Base-by-base conservation (phyloP, 2,888 invertebrate species). In the Alloscopus bannaensis region DNA sequence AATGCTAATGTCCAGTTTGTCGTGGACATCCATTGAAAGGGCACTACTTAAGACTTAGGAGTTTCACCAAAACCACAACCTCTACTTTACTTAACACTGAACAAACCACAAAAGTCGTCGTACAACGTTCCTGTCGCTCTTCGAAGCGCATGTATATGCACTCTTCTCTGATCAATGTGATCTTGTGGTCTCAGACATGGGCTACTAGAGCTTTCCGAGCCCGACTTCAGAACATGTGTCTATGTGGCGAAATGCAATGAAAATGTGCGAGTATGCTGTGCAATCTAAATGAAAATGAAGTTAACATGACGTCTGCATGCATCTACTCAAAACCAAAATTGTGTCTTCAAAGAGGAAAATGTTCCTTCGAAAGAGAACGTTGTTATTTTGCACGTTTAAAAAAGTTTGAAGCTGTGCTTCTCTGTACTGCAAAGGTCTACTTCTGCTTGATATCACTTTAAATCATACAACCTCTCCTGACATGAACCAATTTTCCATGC, bases 221-320 rank as follows among this genome's bases (percentile, higher is more conserved):
- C 50, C 50, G 2, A 11, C 8, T 50, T 22, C 20, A 22, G 50
- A 50, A 50, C 50, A 50, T 22, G 22, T 50, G 50, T 50, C n/a
- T n/a, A n/a, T n/a, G 50, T 50, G 50, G 50, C 50, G 50, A 50
- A 50, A 50, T 50, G 22, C 18, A 50, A 50, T 50, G 20, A 22
- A 50, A 50, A 50, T 50, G 50, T 50, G 50, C n/a, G n/a, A n/a
- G n/a, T n/a, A n/a, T n/a, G n/a, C n/a, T n/a, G n/a, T n/a, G n/a
- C n/a, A n/a, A n/a, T n/a, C n/a, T n/a, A n/a, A n/a, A n/a, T n/a
- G n/a, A n/a, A 20, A 50, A 50, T 50, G 3, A 13, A 50, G 20
- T 50, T 50, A 11, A 11, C 50, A 11, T 20, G 11, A 22, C 50
- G 18, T 50, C 36, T 50, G 50, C 50, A 3, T 18, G 50, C 50